These are phyloP conservation scores for Ephestia elutella DNA, from an alignment of 1,140 invertebrate genomes.

Conservation along the genomic window DNA sequence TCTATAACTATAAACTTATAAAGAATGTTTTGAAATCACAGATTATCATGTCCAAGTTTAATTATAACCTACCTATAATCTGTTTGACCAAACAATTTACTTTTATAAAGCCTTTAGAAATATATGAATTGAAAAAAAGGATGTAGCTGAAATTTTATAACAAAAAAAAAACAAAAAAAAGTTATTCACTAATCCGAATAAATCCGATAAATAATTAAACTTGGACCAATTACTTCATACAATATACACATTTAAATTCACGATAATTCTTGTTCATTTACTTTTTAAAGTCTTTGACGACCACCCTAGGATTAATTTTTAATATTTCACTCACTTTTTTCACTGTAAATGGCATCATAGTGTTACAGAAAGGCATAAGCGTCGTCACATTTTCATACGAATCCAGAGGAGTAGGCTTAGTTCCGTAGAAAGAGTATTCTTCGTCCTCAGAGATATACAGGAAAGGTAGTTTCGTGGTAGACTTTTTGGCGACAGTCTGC, in stretches of 20 bases:
- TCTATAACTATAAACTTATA: slow-evolving; percentile 1
- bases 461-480: slow-evolving; percentile 49
- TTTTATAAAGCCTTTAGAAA: neutral
- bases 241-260: neutral
- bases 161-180: no score
- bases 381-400: slow-evolving; percentile 34
- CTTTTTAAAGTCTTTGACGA: slow-evolving; percentile 27
- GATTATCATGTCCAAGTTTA: neutral
- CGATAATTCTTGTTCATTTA: slow-evolving; percentile 1
- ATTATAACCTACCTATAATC: neutral
- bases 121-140: no score
- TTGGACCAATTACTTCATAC: neutral
- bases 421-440: slow-evolving; percentile 49
- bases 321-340: slow-evolving; percentile 42
- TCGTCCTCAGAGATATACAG: slow-evolving; percentile 12
- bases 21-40: slow-evolving; percentile 3
- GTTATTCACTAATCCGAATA: no score
- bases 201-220: neutral
- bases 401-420: slow-evolving; percentile 19
- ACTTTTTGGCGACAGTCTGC: slow-evolving; percentile 44
- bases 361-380: slow-evolving; percentile 42
- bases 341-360: slow-evolving; percentile 32
- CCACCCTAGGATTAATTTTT: slow-evolving; percentile 37
- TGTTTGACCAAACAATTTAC: neutral
- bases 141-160: no score